These are phyloP conservation scores for Cephus sareptanus DNA, from an alignment of 2,888 invertebrate genomes.

Conservation along the genomic window DNA sequence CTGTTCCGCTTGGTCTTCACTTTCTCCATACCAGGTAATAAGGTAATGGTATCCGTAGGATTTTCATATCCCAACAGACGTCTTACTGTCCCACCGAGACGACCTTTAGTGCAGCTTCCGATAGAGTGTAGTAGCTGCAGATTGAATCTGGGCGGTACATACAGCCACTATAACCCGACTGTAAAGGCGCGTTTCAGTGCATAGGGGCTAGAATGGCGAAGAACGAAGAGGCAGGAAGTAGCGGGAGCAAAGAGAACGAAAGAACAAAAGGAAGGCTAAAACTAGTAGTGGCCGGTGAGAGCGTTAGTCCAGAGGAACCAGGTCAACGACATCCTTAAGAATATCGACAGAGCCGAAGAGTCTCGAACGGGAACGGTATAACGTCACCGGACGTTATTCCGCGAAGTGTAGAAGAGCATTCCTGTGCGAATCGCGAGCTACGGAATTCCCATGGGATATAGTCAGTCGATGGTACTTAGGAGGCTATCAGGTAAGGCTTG, in stretches of 20 bases:
- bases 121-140: neutral
- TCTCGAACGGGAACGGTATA: slow-evolving; percentile 21
- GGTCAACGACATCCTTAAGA: slow-evolving; percentile 62
- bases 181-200: neutral
- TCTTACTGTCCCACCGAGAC: neutral
- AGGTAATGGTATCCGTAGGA: neutral
- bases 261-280: slow-evolving; percentile 31
- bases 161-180: neutral
- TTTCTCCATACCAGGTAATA: neutral
- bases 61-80: neutral
- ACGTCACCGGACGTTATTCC: slow-evolving; percentile 39
- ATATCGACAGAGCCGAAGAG: slow-evolving; percentile 40
- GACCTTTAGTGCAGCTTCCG: neutral
- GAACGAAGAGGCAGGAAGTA: neutral
- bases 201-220: neutral
- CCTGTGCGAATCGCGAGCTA: slow-evolving; percentile 36
- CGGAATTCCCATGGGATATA: slow-evolving; percentile 37
- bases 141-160: neutral
- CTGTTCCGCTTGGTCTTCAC: neutral
- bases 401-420: slow-evolving; percentile 28
- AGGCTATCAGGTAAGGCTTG: neutral
- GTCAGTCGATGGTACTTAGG: neutral
- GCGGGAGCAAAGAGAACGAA: neutral
- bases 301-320: slow-evolving; percentile 32
- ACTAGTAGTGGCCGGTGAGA: slow-evolving; percentile 19